Base-by-base conservation (phyloP, 2,888 invertebrate species). In the Eustalomyia histrio region DNA sequence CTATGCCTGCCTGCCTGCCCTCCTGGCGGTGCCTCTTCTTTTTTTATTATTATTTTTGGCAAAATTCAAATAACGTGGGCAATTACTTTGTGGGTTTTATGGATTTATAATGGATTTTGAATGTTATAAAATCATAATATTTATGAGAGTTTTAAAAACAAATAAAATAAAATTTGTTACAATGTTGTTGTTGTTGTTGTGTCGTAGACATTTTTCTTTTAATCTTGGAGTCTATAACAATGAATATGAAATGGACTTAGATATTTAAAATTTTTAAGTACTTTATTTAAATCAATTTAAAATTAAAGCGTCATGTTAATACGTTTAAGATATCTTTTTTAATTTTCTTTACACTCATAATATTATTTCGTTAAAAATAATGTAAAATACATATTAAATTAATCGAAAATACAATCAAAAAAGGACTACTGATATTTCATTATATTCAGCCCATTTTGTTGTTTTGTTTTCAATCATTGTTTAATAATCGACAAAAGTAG, bases 41-140 rank as follows among this genome's bases (percentile, higher is more conserved):
- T 35, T 39, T 33, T 33, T 35, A 39, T 29, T 33, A 16, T 57
- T 33, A 7, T 35, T 17, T 58, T 58, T 29, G 29, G 29, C 29
- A 29, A 29, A 29, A 29, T 29, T 29, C 29, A 29, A 29, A 29
- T 29, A 6, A 29, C 29, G 29, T 29, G 29, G 29, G 29, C 29
- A 29, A 29, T 29, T 29, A 29, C 29, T 29, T 29, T 29, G 57
- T 60, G 60, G 60, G 35, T 35, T 60, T 60, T 60, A 60, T 60
- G 60, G 60, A 60, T 35, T 60, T 60, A 60, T 60, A 60, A 60
- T 60, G 60, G 60, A 60, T 60, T 60, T 60, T 60, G 35, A 60
- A 60, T 60, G 60, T 60, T 60, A 60, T 35, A 60, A 60, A 60
- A 60, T 60, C 35, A 39, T 60, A 60, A 60, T 60, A 60, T 60